Evolutionary conservation across 53 echinoderm and acorn worm species (phyloP).

Genomic region (Holothuria leucospilota): DNA sequence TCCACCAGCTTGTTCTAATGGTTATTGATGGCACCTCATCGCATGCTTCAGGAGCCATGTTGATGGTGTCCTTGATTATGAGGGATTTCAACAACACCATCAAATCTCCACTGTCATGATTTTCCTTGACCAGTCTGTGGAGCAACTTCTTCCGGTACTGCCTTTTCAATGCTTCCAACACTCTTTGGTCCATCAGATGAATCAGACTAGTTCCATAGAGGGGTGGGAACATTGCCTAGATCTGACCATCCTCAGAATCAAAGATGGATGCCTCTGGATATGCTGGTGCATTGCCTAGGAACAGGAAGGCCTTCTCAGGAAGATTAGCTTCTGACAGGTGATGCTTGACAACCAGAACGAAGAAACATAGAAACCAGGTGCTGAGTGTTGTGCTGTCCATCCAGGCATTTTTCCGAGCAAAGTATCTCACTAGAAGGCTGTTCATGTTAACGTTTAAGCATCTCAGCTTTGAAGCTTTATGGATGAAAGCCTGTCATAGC

Average conservation of each 20-base stretch:
- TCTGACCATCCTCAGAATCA: neutral
- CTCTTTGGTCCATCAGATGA: slow-evolving; percentile 68
- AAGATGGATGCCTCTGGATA: neutral
- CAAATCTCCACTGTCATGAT: neutral
- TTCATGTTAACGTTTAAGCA: slow-evolving; percentile 49
- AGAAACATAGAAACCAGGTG: too few relatives aligned
- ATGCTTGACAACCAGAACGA: too few relatives aligned
- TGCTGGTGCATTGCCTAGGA: slow-evolving; percentile 37
- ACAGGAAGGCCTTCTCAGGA: slow-evolving; percentile 35
- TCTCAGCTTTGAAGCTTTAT: slow-evolving; percentile 47
- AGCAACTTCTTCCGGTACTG: slow-evolving; percentile 52
- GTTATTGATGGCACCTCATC: too few relatives aligned
- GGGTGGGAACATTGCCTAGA: slow-evolving; percentile 49
- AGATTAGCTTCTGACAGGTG: slow-evolving; percentile 18
- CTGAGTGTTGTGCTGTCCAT: slow-evolving; percentile 37
- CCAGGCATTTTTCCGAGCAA: slow-evolving; percentile 57
- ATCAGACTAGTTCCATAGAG: slow-evolving; percentile 48
- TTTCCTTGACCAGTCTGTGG: neutral
- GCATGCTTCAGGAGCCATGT: too few relatives aligned
- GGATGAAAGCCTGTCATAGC: slow-evolving; percentile 31
- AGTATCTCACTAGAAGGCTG: slow-evolving; percentile 22
- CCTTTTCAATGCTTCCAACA: slow-evolving; percentile 60
- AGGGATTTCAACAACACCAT: neutral
- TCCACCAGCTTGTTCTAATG: too few relatives aligned
- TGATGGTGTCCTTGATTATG: neutral